These are phyloP conservation scores for Dicyrtomina minuta DNA, from an alignment of 2,888 invertebrate genomes.

Conservation along the genomic window DNA sequence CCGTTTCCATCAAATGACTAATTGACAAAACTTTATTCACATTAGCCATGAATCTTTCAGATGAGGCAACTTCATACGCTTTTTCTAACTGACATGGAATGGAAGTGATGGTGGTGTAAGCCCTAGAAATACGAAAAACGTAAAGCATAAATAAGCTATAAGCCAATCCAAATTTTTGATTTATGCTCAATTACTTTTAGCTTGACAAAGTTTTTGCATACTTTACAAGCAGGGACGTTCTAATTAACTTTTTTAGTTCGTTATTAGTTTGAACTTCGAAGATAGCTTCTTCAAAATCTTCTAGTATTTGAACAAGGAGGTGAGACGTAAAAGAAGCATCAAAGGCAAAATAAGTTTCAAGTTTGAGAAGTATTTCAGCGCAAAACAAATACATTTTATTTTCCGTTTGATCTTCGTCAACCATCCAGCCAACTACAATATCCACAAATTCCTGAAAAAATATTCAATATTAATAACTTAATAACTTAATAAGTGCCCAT, in stretches of 20 bases:
- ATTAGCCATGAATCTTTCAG: conserved; percentile 18
- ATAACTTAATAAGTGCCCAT: neutral
- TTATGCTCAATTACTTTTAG: no score
- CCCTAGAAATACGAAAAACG: conserved; percentile 14
- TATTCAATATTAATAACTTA: no score
- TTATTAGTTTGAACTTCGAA: conserved; percentile 12
- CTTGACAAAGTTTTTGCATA: neutral
- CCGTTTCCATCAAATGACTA: neutral
- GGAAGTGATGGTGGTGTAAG: conserved; percentile 18
- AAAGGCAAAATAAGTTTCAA: conserved; percentile 38
- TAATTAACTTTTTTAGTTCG: conserved; percentile 2
- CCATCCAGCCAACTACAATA: conserved; percentile 51
- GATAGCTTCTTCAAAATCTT: conserved; percentile 28
- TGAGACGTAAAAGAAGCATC: conserved; percentile 34
- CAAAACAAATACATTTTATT: conserved; percentile 33
- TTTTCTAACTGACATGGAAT: conserved; percentile 11
- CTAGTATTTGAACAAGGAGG: conserved; percentile 20
- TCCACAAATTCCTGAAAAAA: conserved; percentile 48
- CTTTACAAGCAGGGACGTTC: conserved; percentile 23
- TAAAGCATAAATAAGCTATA: neutral
- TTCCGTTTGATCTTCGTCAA: conserved; percentile 32
- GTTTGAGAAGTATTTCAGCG: conserved; percentile 38
- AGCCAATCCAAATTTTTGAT: neutral
- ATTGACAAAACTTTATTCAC: conserved; percentile 20
- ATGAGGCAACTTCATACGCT: neutral